phyloP scores from a whole-genome alignment of 2,888 invertebrate genomes.

The Lypha dubia region DNA sequence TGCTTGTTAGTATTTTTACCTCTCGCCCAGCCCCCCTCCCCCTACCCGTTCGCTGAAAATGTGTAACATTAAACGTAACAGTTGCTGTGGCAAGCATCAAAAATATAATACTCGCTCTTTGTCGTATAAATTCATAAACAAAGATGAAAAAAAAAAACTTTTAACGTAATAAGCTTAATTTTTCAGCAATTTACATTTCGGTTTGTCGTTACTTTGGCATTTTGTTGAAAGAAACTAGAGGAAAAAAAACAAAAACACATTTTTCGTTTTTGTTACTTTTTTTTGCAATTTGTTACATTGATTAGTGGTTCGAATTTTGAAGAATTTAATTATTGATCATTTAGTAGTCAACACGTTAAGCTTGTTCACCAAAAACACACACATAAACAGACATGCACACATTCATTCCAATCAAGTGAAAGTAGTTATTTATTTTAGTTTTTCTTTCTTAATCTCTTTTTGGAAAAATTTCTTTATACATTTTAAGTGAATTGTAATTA shows the following conservation, averaged over 20 bases:
- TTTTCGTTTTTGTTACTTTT: conserved; percentile 1
- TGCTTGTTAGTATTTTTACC: conserved; percentile 23
- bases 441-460: not conserved
- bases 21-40: too few relatives aligned
- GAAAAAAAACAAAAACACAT: not conserved
- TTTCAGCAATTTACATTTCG: conserved; percentile 57
- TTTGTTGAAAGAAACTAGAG: conserved; percentile 24
- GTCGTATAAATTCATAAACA: conserved; percentile 39
- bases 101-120: conserved; percentile 57
- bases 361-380: conserved; percentile 57
- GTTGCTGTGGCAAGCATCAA: conserved; percentile 36
- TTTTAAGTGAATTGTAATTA: conserved; percentile 1
- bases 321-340: conserved; percentile 71
- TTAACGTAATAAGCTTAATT: conserved; percentile 52
- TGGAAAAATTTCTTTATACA: conserved; percentile 4
- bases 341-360: conserved; percentile 67
- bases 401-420: conserved; percentile 32
- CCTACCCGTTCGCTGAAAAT: conserved; percentile 17
- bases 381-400: conserved; percentile 11
- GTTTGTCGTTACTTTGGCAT: conserved; percentile 49
- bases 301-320: conserved; percentile 69
- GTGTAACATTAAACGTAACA: conserved; percentile 66
- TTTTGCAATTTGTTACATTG: conserved; percentile 56
- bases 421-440: conserved; percentile 37
- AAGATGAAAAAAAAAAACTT: conserved; percentile 26